A percentile compares a stretch with the other conserved stretches of the same genome.
Evolutionary conservation across 2,888 invertebrate species (phyloP).

Genomic region (Pilophorus perplexus): DNA sequence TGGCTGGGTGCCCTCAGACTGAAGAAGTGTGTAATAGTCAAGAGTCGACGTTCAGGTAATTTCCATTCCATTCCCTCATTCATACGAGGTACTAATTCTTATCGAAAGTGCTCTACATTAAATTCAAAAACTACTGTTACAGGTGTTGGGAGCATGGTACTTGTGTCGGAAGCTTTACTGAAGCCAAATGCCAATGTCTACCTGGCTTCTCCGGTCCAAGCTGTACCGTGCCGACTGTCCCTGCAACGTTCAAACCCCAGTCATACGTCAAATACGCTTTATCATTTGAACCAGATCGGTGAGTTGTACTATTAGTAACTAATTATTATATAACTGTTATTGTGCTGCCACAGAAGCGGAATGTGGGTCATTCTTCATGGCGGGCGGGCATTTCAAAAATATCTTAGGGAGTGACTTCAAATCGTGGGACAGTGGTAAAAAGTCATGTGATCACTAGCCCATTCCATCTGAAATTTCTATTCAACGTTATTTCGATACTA

Average conservation of each 20-base stretch:
- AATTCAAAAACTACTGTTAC: neutral
- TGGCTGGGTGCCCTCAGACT: constrained; percentile 88
- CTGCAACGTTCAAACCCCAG: constrained; percentile 88
- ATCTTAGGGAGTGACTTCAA: no score
- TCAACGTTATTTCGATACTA: no score
- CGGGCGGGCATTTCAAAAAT: no score
- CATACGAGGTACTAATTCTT: neutral
- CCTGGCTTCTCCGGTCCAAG: constrained; percentile 94
- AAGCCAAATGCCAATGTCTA: constrained; percentile 87
- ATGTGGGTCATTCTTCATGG: no score
- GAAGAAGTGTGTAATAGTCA: constrained; percentile 88
- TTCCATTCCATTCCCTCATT: neutral
- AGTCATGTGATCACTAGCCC: no score
- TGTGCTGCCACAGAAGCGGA: no score
- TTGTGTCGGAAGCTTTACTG: constrained; percentile 85
- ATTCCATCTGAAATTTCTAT: no score
- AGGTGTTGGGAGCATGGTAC: constrained; percentile 92
- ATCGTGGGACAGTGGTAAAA: no score
- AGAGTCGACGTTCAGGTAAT: constrained; percentile 61
- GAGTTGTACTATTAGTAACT: no score
- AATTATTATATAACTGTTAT: no score
- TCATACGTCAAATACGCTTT: constrained; percentile 96
- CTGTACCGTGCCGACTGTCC: constrained; percentile 79
- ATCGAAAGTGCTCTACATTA: neutral
- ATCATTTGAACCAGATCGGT: constrained; percentile 85